Percentiles rank a stretch among this genome's conserved stretches.
These are phyloP conservation scores for Galagoides demidoff DNA, from an alignment of 2,797 vertebrate species.

Conservation along the genomic window DNA sequence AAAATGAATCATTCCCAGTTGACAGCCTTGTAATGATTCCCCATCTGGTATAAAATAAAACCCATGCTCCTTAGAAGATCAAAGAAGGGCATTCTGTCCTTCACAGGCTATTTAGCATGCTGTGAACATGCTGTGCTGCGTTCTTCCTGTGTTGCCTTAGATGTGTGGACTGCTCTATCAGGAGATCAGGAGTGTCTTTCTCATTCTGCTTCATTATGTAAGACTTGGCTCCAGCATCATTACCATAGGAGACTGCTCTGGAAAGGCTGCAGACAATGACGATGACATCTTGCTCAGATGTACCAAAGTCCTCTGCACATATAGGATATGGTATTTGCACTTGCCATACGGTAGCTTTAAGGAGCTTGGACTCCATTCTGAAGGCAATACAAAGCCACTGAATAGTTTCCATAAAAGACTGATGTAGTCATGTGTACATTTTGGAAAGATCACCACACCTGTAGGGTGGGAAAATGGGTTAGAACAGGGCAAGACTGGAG, in stretches of 20 bases:
- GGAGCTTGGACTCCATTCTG: neutral
- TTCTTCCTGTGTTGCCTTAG: neutral
- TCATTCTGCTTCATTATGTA: neutral
- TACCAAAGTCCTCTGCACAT: neutral
- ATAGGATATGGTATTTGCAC: neutral
- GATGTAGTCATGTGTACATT: neutral
- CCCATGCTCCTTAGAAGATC: neutral
- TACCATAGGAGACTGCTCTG: neutral
- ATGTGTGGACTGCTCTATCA: neutral
- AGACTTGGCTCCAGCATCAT: neutral
- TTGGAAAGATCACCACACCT: neutral
- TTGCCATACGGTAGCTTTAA: neutral
- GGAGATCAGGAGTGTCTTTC: neutral
- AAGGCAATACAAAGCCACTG: neutral
- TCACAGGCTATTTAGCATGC: neutral
- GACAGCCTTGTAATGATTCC: neutral
- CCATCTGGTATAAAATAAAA: neutral
- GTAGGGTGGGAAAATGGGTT: neutral
- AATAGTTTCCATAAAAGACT: neutral
- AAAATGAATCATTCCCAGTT: neutral
- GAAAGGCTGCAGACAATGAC: neutral
- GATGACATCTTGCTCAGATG: fast-evolving
- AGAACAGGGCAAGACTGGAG: neutral
- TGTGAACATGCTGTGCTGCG: neutral
- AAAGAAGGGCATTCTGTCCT: neutral